Conservation (phyloP, 2,888 invertebrate species). For the Xanthia togata region DNA sequence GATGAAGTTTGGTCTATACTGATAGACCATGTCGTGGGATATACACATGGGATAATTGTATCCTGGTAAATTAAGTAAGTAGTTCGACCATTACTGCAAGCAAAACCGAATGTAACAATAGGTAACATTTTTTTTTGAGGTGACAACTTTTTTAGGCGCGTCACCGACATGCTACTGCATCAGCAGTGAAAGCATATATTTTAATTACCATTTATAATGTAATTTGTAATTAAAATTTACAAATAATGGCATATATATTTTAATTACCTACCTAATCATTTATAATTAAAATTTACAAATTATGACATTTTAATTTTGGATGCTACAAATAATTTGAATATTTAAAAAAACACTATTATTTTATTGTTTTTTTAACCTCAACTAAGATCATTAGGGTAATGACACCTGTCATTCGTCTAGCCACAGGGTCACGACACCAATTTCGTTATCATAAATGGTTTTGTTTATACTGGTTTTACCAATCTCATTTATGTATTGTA, state of each 20-base stretch:
- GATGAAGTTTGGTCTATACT: neutral
- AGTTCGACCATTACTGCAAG: neutral
- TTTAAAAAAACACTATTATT: neutral
- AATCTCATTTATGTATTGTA: neutral
- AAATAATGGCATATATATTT: neutral
- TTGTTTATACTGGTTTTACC: slow-evolving; percentile 6
- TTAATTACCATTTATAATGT: no score
- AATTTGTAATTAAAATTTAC: neutral
- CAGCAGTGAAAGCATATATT: neutral
- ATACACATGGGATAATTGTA: neutral
- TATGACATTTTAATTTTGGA: no score
- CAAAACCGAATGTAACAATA: neutral
- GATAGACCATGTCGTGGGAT: no score
- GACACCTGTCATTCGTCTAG: neutral
- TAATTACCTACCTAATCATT: neutral
- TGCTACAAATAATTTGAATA: no score
- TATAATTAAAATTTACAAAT: neutral
- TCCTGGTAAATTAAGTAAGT: neutral
- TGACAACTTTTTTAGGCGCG: neutral
- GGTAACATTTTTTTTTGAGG: neutral
- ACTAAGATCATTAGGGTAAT: neutral
- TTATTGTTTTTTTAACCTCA: neutral
- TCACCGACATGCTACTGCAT: no score
- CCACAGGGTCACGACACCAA: neutral
- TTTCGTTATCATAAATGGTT: neutral